Evolutionary conservation across 2,888 invertebrate genomes (phyloP), one percentile per base, ranked within the genome.

Genomic region (Lasius fuliginosus): DNA sequence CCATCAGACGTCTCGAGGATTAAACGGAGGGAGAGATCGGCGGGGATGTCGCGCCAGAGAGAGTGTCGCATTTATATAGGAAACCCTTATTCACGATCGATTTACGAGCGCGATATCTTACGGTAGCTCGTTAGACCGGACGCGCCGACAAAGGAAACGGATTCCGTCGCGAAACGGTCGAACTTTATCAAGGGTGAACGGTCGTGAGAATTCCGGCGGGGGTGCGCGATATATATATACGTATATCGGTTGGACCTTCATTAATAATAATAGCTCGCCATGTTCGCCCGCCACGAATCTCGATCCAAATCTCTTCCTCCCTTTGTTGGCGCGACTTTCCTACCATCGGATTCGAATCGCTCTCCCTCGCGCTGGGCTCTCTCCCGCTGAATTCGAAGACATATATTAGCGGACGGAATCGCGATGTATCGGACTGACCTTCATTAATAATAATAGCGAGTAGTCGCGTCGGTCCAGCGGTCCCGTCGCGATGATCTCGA

Each of bases 121-220:
- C 69, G 87, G 87, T 73, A 79, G 77, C 84, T 91, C 91, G 90
- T 91, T 92, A 91, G 89, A 85, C 85, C 82, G 90, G 81, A 85
- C 90, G 83, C 86, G 88, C 87, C 91, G 91, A 92, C 91, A 92
- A 92, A 92, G 92, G 90, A 89, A 91, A 90, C 88, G 87, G 85
- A 90, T 90, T 89, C 88, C 84, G 67, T 85, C 85, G 67, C 85
- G 82, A 84, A 83, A 86, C 79, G 84, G 82, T 89, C 87, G 85
- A 90, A 83, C 77, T 87, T 89, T 84, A 82, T 84, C 87, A 88
- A 77, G 84, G 75, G n/a, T 33, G 79, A 65, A 83, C 33, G 76
- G 68, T 83, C 83, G 85, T 76, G 86, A 87, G 82, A 88, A 89
- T 88, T 81, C 64, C 65, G 62, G 62, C 60, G 79, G 86, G 86